Base-by-base conservation (phyloP, 2,113 vertebrate species). In the Rhea pennata region DNA sequence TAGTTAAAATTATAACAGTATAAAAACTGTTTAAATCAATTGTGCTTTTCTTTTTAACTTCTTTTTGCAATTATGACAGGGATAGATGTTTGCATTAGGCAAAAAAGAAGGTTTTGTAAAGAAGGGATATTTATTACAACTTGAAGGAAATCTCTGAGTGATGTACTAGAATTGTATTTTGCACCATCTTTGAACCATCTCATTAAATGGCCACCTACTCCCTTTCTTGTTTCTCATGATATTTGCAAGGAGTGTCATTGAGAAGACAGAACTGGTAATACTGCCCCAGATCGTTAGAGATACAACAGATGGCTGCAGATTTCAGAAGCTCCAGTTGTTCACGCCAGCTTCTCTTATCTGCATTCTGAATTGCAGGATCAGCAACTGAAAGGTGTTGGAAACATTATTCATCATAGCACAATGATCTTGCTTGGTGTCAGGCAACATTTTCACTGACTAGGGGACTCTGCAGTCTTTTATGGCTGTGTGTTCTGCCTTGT, bases 401-500 rank as follows among this genome's bases (percentile, higher is more conserved):
- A 95, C 72, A 95, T 72, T 78, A 96, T 95, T 95, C 95, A 84
- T 96, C 90, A 88, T 97, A 93, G 72, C 91, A 95, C 94, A 94
- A 78, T 76, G 96, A 75, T 96, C 91, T 93, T 91, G 88, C 81
- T 85, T 94, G 71, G 59, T 95, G 84, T 96, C 93, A 97, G 95
- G 70, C 59, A 83, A 77, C 92, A 92, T 96, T 97, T 94, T 97
- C 94, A 97, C 96, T 97, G 94, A 97, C 95, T 83, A 94, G 66
- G 93, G 80, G 72, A 73, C 79, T 84, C 44, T 88, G 90, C 79
- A 97, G 54, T 96, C 56, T 86, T 82, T 31, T 88, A 79, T 97
- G 96, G 3, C 12, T 71, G 15, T 66, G 14, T 70, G 0, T 78
- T 92, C 69, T 59, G 23, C 9, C 15, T 71, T 75, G 12, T 54